Base-by-base conservation (phyloP, 1,140 invertebrate species). In the Bathynomus jamesi region DNA sequence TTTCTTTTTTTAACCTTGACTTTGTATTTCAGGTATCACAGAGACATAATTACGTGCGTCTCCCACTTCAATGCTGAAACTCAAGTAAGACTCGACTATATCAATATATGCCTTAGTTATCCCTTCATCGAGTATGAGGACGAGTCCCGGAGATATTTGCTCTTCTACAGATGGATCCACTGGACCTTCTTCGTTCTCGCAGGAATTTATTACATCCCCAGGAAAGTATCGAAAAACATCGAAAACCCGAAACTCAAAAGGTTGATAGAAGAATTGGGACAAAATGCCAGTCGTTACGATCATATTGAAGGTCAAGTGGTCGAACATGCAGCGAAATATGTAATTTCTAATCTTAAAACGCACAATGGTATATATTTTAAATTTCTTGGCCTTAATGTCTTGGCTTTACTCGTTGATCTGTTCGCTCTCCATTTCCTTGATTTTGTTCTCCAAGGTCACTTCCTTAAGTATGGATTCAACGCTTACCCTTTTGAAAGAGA, bases 31-130 rank as follows among this genome's bases (percentile, higher is more conserved):
- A 69, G 67, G 67, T 69, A 69, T 61, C 67, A 69, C 62, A 53
- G 67, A 28, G 67, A 69, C 61, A 61, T 69, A 29, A 69, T 69
- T 30, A 61, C 67, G 21, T 69, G 67, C 28, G 67, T 69, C 8
- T 69, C 67, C 0, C 67, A 69, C 67, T 69, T 69, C 46, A 69
- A 69, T n/a, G 67, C 67, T 61, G 67, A 69, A 40, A 69, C 67
- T 21, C 67, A 69, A 28, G 67, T 69, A 1, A 27, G 67, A 21
- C 62, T 69, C 25, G 67, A 69, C 67, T 69, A 69, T 30, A 69
- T 69, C 0, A 69, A 69, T 24, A 69, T 69, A 25, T 69, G 67
- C 11, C 53, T 69, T 17, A 61, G 46, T 10, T 69, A 69, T 61
- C 67, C 67, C 10, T 69, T 61, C 25, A 46, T 69, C 3, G 67